These are phyloP conservation scores for Drosophila kanapiae DNA, from an alignment of 1,140 invertebrate genomes.

Conservation along the genomic window DNA sequence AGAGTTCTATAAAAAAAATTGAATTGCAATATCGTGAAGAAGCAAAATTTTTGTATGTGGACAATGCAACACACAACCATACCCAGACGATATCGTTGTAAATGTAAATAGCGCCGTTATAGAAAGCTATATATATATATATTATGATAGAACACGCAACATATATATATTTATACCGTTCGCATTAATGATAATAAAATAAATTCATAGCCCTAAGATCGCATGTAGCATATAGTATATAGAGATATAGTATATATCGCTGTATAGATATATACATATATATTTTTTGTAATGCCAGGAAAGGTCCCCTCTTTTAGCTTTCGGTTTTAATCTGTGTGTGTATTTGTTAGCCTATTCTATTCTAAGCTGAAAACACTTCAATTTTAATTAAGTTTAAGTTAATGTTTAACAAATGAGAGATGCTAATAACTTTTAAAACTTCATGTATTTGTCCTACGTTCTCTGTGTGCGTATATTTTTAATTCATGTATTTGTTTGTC, in stretches of 20 bases:
- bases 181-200: constrained; percentile 25
- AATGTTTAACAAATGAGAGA: constrained; percentile 40
- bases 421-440: constrained; percentile 50
- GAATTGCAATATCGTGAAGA: not conserved
- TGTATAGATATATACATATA: constrained; percentile 19
- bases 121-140: constrained; percentile 23
- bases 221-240: constrained; percentile 15
- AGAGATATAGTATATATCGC: constrained; percentile 4
- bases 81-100: constrained; percentile 2
- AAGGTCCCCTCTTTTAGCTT: constrained; percentile 14
- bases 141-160: not conserved
- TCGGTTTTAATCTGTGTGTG: not conserved
- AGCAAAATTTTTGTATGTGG: constrained; percentile 22
- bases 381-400: constrained; percentile 16
- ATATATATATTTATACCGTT: constrained; percentile 33
- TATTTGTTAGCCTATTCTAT: not conserved
- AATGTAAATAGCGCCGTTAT: constrained; percentile 26
- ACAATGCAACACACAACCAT: constrained; percentile 23
- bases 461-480: not conserved
- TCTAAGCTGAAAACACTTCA: constrained; percentile 21
- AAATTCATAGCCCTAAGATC: constrained; percentile 30
- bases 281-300: constrained; percentile 32
- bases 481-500: constrained; percentile 16
- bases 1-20: not conserved
- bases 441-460: constrained; percentile 19